These are phyloP conservation scores for Gyrodactylus bullatarudis DNA, from an alignment of 1,140 invertebrate species.

Conservation along the genomic window DNA sequence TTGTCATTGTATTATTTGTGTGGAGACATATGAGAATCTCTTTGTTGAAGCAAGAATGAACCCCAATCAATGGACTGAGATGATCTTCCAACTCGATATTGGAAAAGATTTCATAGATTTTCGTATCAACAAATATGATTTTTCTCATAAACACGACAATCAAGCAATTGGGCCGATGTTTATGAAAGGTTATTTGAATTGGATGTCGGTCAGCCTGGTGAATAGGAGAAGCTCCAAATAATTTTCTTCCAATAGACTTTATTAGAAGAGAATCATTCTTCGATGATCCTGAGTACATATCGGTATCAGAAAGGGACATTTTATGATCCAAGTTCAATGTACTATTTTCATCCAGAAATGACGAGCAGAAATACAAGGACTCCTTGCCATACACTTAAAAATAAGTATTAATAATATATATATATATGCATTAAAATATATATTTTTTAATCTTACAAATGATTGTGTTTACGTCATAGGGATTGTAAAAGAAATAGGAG, in stretches of 20 bases:
- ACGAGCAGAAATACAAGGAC: background rate
- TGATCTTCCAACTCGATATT: background rate
- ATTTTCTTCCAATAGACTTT: background rate
- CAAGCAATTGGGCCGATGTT: background rate
- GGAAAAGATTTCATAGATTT: background rate
- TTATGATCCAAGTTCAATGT: background rate
- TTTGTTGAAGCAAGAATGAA: background rate
- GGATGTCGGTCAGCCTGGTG: background rate
- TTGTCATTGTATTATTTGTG: background rate
- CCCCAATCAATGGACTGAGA: background rate
- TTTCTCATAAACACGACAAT: background rate
- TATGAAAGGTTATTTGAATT: background rate
- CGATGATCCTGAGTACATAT: background rate
- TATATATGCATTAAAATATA: too few species aligned
- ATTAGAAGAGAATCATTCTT: background rate
- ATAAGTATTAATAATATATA: too few species aligned
- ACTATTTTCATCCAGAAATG: background rate
- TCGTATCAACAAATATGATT: background rate
- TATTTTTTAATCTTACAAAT: too few species aligned
- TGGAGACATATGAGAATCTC: background rate
- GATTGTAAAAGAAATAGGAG: background rate
- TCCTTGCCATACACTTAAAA: background rate
- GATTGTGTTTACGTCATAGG: too few species aligned
- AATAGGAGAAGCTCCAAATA: background rate
- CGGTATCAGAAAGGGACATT: background rate